Evolutionary conservation across 2,797 vertebrate species (phyloP), one percentile per base, ranked within the genome.

Genomic region (Brachyrhaphis roseni): DNA sequence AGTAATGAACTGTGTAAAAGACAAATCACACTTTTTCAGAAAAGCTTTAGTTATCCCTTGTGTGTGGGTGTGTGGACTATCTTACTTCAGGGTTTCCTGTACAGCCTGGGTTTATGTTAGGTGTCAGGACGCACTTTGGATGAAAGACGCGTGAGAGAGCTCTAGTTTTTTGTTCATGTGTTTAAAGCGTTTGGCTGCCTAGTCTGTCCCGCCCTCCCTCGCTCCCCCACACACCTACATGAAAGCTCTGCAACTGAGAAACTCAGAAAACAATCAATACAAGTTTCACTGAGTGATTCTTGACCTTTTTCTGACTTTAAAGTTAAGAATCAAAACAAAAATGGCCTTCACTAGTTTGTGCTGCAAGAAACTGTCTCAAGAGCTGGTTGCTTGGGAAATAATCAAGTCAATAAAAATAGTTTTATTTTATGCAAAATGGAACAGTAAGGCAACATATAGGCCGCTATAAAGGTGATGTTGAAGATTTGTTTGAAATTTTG

Each of bases 141-240:
- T 8, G 66, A 74, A 81, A 84, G 64, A 82, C 28, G 62, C 62
- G 47, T 72, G 20, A 72, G 55, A 84, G 79, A 80, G 79, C 79
- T 70, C 45, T 62, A 70, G 86, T 78, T 82, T 73, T 84, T 74
- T 85, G 76, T 87, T 86, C 47, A 2, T 28, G 71, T 74, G 80
- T 82, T 89, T 77, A 83, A 89, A 89, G 82, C 77, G 72, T 83
- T 64, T 55, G 18, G 47, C 47, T 49, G 47, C 18, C 20, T 16
- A 49, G 47, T 49, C 47, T 20, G 1, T 20, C 47, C 8, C 2
- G 10, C n/a, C 53, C 8, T n/a, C 55, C 55, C 16, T 18, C 57
- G 12, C n/a, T 12, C n/a, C 75, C 64, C 81, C 59, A 78, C 74
- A 73, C 59, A 46, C 1, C 15, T 47, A 53, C 71, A 36, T 75